Evolutionary conservation across 1,140 invertebrate species (phyloP).

Genomic region (Ladona fulva): DNA sequence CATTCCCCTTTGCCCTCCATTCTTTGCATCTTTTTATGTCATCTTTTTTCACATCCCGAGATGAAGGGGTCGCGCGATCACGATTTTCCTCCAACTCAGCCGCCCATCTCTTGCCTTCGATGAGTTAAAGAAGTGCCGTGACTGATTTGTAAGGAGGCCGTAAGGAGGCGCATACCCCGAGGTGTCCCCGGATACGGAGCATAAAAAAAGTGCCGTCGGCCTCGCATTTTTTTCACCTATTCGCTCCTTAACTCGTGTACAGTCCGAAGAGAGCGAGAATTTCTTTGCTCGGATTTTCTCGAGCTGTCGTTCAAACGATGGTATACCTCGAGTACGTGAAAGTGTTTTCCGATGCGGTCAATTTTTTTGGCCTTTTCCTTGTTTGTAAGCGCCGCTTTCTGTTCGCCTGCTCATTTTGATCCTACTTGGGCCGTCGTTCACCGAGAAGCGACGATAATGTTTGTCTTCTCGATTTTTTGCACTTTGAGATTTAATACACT

Average conservation of each 20-base stretch:
- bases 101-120: background rate
- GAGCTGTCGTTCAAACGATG: too few relatives aligned
- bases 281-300: too few relatives aligned
- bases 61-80: background rate
- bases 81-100: background rate
- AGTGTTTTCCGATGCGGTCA: conserved; percentile 3
- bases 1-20: background rate
- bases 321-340: background rate
- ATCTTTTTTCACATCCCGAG: background rate
- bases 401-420: background rate
- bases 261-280: too few relatives aligned
- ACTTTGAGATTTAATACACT: too few relatives aligned
- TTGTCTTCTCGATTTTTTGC: background rate
- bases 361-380: background rate
- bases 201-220: too few relatives aligned
- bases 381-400: too few relatives aligned
- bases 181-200: too few relatives aligned
- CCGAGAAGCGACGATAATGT: background rate
- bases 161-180: too few relatives aligned
- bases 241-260: too few relatives aligned
- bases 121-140: background rate
- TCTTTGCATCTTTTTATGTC: background rate
- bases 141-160: background rate
- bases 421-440: background rate
- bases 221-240: too few relatives aligned